Percentiles rank a stretch among this genome's conserved stretches.
Conservation (phyloP, 53 echinoderm and acorn worm species). For the Stichopus horrens region DNA sequence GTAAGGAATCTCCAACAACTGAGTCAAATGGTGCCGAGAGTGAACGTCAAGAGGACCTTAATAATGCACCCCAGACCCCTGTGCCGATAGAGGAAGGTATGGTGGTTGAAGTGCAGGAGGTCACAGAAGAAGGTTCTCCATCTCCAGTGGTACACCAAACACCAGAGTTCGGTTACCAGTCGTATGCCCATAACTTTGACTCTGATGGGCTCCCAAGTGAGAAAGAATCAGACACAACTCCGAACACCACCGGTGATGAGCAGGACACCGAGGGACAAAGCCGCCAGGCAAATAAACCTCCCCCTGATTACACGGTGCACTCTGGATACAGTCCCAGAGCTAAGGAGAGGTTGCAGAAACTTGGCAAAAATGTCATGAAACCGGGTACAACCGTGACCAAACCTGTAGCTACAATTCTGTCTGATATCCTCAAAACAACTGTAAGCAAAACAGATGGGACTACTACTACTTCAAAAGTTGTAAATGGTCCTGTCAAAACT, state of each 20-base stretch:
- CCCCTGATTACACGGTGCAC: slow-evolving; percentile 88
- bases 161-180: slow-evolving; percentile 83
- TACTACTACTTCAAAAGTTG: background rate
- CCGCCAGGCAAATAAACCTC: slow-evolving; percentile 40
- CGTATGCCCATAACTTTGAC: slow-evolving; percentile 98
- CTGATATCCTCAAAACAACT: slow-evolving; percentile 28
- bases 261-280: slow-evolving; percentile 69
- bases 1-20: background rate
- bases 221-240: slow-evolving; percentile 82
- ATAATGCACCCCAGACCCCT: slow-evolving; percentile 41
- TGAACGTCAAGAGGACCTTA: background rate
- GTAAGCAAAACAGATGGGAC: slow-evolving; percentile 13
- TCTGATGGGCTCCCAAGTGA: slow-evolving; percentile 89
- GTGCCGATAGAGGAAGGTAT: slow-evolving; percentile 91
- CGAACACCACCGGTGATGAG: slow-evolving; percentile 85
- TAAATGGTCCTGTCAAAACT: slow-evolving; percentile 25
- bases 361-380: slow-evolving; percentile 44
- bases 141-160: slow-evolving; percentile 55
- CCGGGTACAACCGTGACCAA: background rate
- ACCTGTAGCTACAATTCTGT: slow-evolving; percentile 15
- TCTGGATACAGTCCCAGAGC: slow-evolving; percentile 97
- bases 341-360: slow-evolving; percentile 71
- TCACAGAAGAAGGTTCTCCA: slow-evolving; percentile 62
- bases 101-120: slow-evolving; percentile 93
- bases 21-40: background rate